Percentiles rank a stretch among this genome's conserved stretches.
Evolutionary conservation across 2,888 invertebrate genomes (phyloP).

Genomic region (Chaetogeoica ovagalla): DNA sequence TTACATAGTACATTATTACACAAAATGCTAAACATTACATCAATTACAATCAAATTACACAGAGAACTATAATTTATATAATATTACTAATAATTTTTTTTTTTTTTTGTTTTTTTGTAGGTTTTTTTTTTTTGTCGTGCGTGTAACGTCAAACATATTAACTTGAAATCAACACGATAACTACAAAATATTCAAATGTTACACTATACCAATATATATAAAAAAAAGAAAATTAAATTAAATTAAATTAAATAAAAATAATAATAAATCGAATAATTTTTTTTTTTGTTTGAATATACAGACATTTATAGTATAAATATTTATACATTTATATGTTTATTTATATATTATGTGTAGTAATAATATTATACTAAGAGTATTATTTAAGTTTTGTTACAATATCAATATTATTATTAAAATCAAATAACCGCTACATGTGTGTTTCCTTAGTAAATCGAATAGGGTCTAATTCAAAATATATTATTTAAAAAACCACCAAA

Average conservation of each 20-base stretch:
- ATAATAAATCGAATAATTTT: too few species aligned
- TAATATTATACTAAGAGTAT: conserved; percentile 6
- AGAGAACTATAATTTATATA: conserved; percentile 50
- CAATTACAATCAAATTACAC: conserved; percentile 51
- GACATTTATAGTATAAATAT: not conserved
- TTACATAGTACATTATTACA: conserved; percentile 53
- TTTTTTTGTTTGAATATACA: conserved; percentile 36
- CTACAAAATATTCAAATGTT: conserved; percentile 41
- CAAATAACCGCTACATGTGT: conserved; percentile 30
- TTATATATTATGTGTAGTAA: not conserved
- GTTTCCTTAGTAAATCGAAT: conserved; percentile 46
- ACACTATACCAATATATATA: conserved; percentile 32
- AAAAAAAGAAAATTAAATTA: conserved; percentile 6
- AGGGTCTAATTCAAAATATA: conserved; percentile 34
- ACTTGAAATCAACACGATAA: conserved; percentile 39
- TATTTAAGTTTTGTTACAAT: conserved; percentile 6
- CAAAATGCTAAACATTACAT: conserved; percentile 52
- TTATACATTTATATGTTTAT: conserved; percentile 23
- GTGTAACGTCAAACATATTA: conserved; percentile 18
- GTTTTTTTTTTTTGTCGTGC: conserved; percentile 10
- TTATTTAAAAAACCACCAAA: too few species aligned
- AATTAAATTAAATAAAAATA: not conserved
- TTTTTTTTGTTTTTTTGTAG: conserved; percentile 18
- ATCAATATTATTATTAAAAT: not conserved
- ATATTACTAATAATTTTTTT: conserved; percentile 32